Percentiles rank a stretch among this genome's conserved stretches.
phyloP scores from a whole-genome alignment of 1,140 invertebrate species.

The Catajapyx aquilonaris region DNA sequence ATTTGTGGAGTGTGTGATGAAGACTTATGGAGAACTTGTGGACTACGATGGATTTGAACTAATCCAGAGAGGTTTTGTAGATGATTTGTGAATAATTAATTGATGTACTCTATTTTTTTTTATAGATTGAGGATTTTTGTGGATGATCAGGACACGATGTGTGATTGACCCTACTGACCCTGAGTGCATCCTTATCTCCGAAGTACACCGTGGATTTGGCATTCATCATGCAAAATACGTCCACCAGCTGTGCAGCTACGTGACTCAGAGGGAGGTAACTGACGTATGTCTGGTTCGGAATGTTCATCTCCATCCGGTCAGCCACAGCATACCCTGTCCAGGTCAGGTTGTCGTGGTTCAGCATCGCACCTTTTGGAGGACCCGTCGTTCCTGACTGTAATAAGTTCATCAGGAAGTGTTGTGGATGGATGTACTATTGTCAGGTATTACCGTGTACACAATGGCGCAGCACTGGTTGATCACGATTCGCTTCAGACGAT shows the following conservation, averaged over 20 bases:
- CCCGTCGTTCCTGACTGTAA: slow-evolving; percentile 73
- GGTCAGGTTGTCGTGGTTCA: slow-evolving; percentile 69
- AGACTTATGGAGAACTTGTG: too few relatives aligned
- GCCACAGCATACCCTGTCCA: slow-evolving; percentile 32
- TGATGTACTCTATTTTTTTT: too few relatives aligned
- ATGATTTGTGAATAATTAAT: too few relatives aligned
- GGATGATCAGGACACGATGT: too few relatives aligned
- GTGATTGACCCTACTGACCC: slow-evolving; percentile 24
- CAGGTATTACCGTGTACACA: slow-evolving; percentile 55
- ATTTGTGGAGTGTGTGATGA: too few relatives aligned
- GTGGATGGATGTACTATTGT: background rate
- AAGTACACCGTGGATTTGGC: slow-evolving; percentile 47
- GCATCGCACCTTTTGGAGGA: slow-evolving; percentile 81
- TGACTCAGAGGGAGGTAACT: slow-evolving; percentile 76
- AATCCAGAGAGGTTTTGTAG: too few relatives aligned
- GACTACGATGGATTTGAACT: too few relatives aligned
- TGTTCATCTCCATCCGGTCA: slow-evolving; percentile 13
- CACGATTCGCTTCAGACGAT: slow-evolving; percentile 42
- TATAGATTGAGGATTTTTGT: too few relatives aligned
- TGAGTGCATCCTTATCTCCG: slow-evolving; percentile 62
- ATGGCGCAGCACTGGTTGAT: slow-evolving; percentile 77
- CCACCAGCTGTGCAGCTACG: slow-evolving; percentile 63
- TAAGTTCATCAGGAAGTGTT: slow-evolving; percentile 1
- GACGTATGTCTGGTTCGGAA: slow-evolving; percentile 35
- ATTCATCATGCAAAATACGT: slow-evolving; percentile 43